Percentiles rank a stretch among this genome's conserved stretches.
Evolutionary conservation across 2,113 vertebrate genomes (phyloP).

Genomic region (Butorides virescens): DNA sequence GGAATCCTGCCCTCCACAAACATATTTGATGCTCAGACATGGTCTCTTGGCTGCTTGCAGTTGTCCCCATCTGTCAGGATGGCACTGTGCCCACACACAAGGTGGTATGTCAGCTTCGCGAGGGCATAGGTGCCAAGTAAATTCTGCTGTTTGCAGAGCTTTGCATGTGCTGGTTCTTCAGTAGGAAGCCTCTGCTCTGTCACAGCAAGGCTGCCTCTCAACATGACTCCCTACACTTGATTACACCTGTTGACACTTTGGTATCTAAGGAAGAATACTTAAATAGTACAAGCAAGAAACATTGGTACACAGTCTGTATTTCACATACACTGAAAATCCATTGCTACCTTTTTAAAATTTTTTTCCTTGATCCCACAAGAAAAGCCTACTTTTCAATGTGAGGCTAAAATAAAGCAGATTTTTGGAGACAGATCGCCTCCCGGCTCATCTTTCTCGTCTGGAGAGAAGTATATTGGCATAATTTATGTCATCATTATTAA

Average conservation of each 20-base stretch:
- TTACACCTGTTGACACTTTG: slow-evolving; percentile 27
- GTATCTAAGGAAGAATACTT: not conserved
- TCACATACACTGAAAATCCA: not conserved
- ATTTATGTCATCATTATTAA: not conserved
- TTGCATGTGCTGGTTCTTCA: slow-evolving; percentile 26
- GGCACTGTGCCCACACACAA: slow-evolving; percentile 69
- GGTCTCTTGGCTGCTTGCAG: slow-evolving; percentile 61
- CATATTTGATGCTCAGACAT: slow-evolving; percentile 68
- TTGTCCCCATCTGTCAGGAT: slow-evolving; percentile 68
- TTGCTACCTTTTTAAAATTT: not conserved
- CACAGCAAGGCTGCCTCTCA: slow-evolving; percentile 41
- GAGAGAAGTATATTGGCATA: not conserved
- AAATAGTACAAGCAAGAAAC: not conserved
- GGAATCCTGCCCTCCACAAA: slow-evolving; percentile 65
- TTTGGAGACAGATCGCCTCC: not conserved
- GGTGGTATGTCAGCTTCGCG: slow-evolving; percentile 58
- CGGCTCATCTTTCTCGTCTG: not conserved
- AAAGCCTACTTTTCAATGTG: not conserved
- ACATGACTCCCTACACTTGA: not conserved
- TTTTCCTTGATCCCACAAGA: not conserved
- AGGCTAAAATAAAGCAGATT: not conserved
- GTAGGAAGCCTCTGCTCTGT: slow-evolving; percentile 38
- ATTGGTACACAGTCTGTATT: not conserved
- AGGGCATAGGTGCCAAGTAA: slow-evolving; percentile 63
- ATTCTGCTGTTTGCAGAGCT: slow-evolving; percentile 53